Base-by-base conservation (phyloP, 2,113 vertebrate species). In the Elachura formosa region DNA sequence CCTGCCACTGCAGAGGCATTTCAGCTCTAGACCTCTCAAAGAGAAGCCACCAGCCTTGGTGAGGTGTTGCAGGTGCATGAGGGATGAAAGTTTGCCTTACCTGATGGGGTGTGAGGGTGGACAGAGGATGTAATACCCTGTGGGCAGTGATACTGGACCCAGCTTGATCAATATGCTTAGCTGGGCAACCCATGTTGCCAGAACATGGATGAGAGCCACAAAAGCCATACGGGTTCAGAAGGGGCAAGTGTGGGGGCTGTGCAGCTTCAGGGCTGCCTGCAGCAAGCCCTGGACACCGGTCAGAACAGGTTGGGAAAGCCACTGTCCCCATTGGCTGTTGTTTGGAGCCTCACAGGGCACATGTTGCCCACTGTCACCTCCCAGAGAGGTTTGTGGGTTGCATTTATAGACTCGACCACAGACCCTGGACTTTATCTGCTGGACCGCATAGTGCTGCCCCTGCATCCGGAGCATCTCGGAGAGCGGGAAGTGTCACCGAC, bases 231-330 rank as follows among this genome's bases (percentile, higher is more conserved):
- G 67, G 58, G 75, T 79, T 94, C 94, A 74, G 40, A 21, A 71
- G 82, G 68, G 67, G 51, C 76, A 88, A 69, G 67, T 55, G 49
- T 12, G 2, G 38, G 80, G 63, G 33, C 54, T 28, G 18, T 9
- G 26, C 0, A 1, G 73, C 58, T 38, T 0, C 90, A 80, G 14
- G 54, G 58, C 66, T 64, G 84, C 74, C 74, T 40, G 67, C 11
- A 67, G 58, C 45, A 33, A 91, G 52, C 36, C 58, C 78, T 69
- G 43, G 64, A 56, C 68, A 88, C 86, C 1, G 0, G 88, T 71
- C 82, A 74, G 75, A 80, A 80, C 85, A 85, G 90, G 63, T 81
- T 94, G 78, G 38, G 81, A 73, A 96, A 96, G 87, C 95, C 82
- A 66, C 91, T 2, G 4, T 80, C 81, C 87, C 89, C 84, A 69